phyloP scores from a whole-genome alignment of 2,888 invertebrate species.

The Acleris literana region DNA sequence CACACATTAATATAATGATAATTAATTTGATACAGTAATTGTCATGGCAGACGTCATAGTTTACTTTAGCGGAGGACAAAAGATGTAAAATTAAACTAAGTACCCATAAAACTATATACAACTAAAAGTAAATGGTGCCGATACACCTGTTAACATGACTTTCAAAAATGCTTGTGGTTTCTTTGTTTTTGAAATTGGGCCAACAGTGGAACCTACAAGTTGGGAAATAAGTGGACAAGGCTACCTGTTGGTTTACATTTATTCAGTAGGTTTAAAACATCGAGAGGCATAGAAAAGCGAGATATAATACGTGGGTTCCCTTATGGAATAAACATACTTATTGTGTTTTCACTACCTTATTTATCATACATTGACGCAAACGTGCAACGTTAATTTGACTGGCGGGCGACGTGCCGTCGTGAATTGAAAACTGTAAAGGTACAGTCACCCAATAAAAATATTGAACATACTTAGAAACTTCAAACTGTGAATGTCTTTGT shows the following conservation, averaged over 20 bases:
- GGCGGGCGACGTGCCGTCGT: no score
- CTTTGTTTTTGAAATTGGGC: slow-evolving; percentile 21
- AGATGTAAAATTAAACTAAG: not conserved
- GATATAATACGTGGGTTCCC: no score
- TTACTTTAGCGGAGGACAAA: slow-evolving; percentile 15
- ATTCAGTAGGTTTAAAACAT: no score
- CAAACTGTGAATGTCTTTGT: no score
- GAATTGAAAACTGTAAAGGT: no score
- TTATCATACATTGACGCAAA: no score
- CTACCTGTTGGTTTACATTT: not conserved
- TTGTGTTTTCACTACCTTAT: no score
- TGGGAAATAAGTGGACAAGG: not conserved
- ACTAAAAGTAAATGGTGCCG: slow-evolving; percentile 6
- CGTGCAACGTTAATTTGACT: no score
- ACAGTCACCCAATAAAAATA: not conserved
- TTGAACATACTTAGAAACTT: not conserved
- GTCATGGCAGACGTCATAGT: slow-evolving; percentile 15
- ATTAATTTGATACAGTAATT: slow-evolving; percentile 34
- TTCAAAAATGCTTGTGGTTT: slow-evolving; percentile 14
- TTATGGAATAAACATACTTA: no score
- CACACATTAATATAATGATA: slow-evolving; percentile 22
- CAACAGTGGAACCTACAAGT: slow-evolving; percentile 4
- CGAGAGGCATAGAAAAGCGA: no score
- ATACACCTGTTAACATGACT: slow-evolving; percentile 24
- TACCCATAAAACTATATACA: not conserved